phyloP scores from a whole-genome alignment of 1,140 invertebrate species.

The Euschistus heros region DNA sequence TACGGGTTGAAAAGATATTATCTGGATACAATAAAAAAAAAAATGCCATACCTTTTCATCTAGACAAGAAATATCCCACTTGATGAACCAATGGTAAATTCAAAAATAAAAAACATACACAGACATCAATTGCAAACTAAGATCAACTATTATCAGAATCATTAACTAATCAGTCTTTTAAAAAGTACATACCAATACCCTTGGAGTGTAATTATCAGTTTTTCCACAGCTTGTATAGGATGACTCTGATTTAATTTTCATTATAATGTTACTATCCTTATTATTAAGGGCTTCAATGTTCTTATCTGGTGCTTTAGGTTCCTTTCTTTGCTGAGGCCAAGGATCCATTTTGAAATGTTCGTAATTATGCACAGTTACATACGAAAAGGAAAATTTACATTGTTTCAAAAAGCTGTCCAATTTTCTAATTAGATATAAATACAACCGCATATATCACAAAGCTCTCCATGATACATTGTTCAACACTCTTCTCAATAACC shows the following conservation, averaged over 20 bases:
- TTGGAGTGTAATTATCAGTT: not conserved
- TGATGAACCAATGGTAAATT: too few species aligned
- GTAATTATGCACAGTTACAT: not conserved
- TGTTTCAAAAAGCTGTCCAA: not conserved
- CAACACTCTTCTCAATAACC: not conserved
- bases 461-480: not conserved
- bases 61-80: too few species aligned
- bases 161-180: not conserved
- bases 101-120: too few species aligned
- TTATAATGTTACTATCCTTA: conserved; percentile 10
- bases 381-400: not conserved
- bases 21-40: too few species aligned
- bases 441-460: not conserved
- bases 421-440: not conserved
- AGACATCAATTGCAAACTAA: too few species aligned
- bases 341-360: conserved; percentile 48
- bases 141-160: too few species aligned
- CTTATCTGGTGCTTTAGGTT: conserved; percentile 51
- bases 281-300: conserved; percentile 29
- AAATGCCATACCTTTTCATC: too few species aligned
- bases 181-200: not conserved
- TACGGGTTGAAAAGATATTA: too few species aligned
- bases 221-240: not conserved
- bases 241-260: conserved; percentile 10
- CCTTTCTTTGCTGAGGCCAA: conserved; percentile 56